Evolutionary conservation across 2,797 vertebrate species (phyloP), one percentile per base, ranked within the genome.

Genomic region (Arctocebus calabarensis): DNA sequence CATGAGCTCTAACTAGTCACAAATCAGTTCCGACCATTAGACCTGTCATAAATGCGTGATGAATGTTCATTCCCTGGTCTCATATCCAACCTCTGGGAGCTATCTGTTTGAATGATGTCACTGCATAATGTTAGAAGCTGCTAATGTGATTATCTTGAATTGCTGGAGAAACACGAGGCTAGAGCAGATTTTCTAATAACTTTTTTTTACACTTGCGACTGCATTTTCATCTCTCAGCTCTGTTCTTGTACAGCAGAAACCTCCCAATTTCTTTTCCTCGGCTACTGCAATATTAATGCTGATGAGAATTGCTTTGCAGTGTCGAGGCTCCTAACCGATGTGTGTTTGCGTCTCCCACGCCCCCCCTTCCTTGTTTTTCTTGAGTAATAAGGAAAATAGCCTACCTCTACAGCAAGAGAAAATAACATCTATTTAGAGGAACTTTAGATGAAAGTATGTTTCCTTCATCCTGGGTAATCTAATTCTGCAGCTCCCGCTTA

Each of bases 91-190:
- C 95, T 94, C 91, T 43, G 97, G 98, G 98, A 98, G 88, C 96
- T 71, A 78, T 98, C 84, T 85, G 89, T 94, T 94, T 97, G 98
- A 97, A 62, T 98, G 98, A 98, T 98, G 98, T 97, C 98, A 97
- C 94, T 55, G 57, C 90, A 66, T 84, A 91, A 94, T 37, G 79
- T 91, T 95, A 45, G 96, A 84, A 96, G 90, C 96, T 82, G 95
- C 94, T 98, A 97, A 98, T 97, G 55, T 71, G 97, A 97, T 98
- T 98, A 97, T 96, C 97, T 98, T 94, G 81, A 91, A 45, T 96
- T 95, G 55, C 0, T 90, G 94, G 55, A 94, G 89, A 32, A 95
- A 66, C 59, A 34, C 0, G 22, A 62, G 90, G 57, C 95, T 97
- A 0, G 34, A 96, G 96, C 84, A 86, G 97, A 20, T 82, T 96